Evolutionary conservation across 2,888 invertebrate genomes (phyloP).

Genomic region (Malacosoma neustria): DNA sequence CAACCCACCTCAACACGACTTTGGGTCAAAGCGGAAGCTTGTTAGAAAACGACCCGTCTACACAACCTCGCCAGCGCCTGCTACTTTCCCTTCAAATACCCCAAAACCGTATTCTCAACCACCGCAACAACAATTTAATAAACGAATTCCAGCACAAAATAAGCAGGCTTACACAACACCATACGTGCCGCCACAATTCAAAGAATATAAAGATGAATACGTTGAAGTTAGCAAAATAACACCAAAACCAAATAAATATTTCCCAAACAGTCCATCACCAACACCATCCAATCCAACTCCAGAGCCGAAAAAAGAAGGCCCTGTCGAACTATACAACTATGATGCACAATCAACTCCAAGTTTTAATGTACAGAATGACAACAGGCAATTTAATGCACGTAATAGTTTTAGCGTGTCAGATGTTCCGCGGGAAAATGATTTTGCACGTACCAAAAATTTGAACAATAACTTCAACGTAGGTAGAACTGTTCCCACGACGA

Average conservation of each 20-base stretch:
- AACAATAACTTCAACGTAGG: conserved; percentile 16
- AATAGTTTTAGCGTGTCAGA: conserved; percentile 54
- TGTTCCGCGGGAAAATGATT: conserved; percentile 36
- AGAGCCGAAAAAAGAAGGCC: conserved; percentile 56
- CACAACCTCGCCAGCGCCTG: conserved; percentile 32
- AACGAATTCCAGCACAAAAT: conserved; percentile 28
- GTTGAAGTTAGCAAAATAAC: conserved; percentile 62
- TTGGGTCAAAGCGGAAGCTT: conserved; percentile 46
- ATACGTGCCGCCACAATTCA: conserved; percentile 51
- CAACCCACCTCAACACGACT: conserved; percentile 35
- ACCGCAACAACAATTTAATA: conserved; percentile 30
- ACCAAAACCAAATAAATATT: conserved; percentile 47
- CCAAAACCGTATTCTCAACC: conserved; percentile 31
- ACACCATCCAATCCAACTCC: conserved; percentile 38
- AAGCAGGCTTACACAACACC: conserved; percentile 29
- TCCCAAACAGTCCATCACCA: conserved; percentile 35
- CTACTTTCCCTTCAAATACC: conserved; percentile 34
- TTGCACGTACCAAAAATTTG: conserved; percentile 30
- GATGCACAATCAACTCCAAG: conserved; percentile 55
- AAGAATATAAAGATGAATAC: conserved; percentile 57
- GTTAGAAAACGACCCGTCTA: conserved; percentile 56
- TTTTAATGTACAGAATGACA: conserved; percentile 39
- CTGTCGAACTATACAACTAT: conserved; percentile 60
- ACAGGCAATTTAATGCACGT: conserved; percentile 44
- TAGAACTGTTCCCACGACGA: conserved; percentile 21